phyloP scores from a whole-genome alignment of 2,797 vertebrate genomes.

The Dryobates pubescens region DNA sequence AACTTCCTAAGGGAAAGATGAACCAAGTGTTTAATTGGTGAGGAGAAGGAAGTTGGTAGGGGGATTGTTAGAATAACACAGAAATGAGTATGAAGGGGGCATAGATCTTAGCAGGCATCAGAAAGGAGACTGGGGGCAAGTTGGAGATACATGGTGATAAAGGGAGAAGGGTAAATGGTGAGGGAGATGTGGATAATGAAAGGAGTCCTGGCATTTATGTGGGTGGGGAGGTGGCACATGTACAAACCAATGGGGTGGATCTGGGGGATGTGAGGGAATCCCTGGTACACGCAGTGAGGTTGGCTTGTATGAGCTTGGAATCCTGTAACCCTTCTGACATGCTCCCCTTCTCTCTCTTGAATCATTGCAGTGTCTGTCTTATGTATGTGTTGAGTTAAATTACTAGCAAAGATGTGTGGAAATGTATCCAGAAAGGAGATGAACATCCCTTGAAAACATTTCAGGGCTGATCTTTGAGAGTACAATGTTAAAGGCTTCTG shows the following conservation, averaged over 20 bases:
- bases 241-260: rapidly evolving
- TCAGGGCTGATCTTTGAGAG: background rate
- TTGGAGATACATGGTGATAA: background rate
- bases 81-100: background rate
- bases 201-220: background rate
- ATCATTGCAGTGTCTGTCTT: background rate
- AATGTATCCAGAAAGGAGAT: background rate
- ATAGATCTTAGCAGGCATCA: background rate
- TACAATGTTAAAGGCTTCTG: background rate
- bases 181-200: background rate
- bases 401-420: background rate
- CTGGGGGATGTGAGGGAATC: background rate
- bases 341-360: background rate
- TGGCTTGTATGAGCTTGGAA: background rate
- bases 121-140: background rate
- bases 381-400: background rate
- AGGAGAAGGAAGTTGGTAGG: background rate
- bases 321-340: background rate
- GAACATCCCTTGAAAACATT: background rate
- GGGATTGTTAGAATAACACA: background rate
- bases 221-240: background rate
- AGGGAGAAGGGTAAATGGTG: background rate
- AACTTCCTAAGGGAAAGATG: background rate
- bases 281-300: background rate
- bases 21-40: background rate